These are phyloP conservation scores for Cryptocheilus praepositus DNA, from an alignment of 2,888 invertebrate species.

Conservation along the genomic window DNA sequence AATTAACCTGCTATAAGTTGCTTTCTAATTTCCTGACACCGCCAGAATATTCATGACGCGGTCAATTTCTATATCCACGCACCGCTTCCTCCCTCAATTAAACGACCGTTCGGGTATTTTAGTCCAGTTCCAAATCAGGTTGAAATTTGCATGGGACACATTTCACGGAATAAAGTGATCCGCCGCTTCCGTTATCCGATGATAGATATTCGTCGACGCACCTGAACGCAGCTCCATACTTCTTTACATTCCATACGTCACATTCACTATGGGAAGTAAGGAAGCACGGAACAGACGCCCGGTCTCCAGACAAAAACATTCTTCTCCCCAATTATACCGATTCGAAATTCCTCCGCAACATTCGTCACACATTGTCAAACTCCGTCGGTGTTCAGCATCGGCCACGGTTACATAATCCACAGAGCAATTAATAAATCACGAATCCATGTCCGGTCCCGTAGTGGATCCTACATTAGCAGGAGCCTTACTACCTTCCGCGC, in stretches of 20 bases:
- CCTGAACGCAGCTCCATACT: conserved; percentile 86
- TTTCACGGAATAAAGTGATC: background rate
- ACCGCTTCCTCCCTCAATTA: too few relatives aligned
- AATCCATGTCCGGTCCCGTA: too few relatives aligned
- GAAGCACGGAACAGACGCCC: conserved; percentile 93
- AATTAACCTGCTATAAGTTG: too few relatives aligned
- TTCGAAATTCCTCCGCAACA: too few relatives aligned
- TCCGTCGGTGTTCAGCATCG: conserved; percentile 5
- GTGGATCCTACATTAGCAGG: background rate
- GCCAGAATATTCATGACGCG: too few relatives aligned
- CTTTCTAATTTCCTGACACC: too few relatives aligned
- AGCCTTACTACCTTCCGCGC: background rate
- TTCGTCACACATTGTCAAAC: background rate
- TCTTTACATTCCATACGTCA: conserved; percentile 98
- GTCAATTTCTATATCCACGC: too few relatives aligned
- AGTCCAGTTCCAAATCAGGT: too few relatives aligned
- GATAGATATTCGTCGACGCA: conserved; percentile 41
- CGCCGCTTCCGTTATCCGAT: background rate
- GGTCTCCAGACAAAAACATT: conserved; percentile 65
- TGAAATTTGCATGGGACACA: too few relatives aligned
- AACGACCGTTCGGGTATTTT: too few relatives aligned
- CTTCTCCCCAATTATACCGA: background rate
- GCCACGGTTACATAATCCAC: conserved; percentile 36
- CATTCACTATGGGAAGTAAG: conserved; percentile 94
- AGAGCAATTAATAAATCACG: background rate